phyloP scores from a whole-genome alignment of 2,113 vertebrate species.

The Hyaena hyaena region DNA sequence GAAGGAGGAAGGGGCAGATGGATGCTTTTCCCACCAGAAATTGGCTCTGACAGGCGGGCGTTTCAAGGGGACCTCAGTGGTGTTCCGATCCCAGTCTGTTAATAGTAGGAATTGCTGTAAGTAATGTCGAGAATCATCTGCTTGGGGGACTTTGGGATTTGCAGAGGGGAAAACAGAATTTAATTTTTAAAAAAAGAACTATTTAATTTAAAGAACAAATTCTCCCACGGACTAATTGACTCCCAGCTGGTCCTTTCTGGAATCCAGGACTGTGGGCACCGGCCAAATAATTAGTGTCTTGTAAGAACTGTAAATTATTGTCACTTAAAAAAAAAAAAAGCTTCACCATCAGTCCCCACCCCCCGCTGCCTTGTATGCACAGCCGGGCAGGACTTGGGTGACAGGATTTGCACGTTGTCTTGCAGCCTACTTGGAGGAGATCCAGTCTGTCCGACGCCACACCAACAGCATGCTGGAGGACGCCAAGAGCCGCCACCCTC shows the following conservation, averaged over 20 bases:
- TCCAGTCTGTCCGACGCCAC: constrained; percentile 95
- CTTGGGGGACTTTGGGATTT: constrained; percentile 86
- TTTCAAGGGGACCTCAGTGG: constrained; percentile 82
- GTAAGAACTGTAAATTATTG: constrained; percentile 77
- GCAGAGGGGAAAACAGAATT: constrained; percentile 81
- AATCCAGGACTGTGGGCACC: constrained; percentile 65
- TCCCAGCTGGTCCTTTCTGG: constrained; percentile 84
- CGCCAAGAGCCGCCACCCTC: constrained; percentile 90
- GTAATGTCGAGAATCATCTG: constrained; percentile 88
- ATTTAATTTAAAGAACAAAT: constrained; percentile 85
- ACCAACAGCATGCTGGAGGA: constrained; percentile 96
- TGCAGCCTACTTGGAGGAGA: constrained; percentile 96
- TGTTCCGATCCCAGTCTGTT: constrained; percentile 83
- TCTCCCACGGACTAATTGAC: constrained; percentile 83
- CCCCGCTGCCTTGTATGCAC: neutral
- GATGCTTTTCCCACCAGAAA: constrained; percentile 75
- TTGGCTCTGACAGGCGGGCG: constrained; percentile 76
- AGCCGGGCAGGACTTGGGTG: neutral
- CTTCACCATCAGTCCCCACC: neutral
- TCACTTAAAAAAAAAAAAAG: constrained; percentile 56
- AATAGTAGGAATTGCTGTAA: constrained; percentile 84
- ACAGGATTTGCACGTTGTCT: constrained; percentile 37
- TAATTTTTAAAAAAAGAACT: constrained; percentile 82
- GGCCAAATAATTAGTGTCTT: constrained; percentile 83
- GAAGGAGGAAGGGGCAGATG: constrained; percentile 77